Conservation (phyloP, 1,140 invertebrate genomes). For the Panagrolaimus sp. region DNA sequence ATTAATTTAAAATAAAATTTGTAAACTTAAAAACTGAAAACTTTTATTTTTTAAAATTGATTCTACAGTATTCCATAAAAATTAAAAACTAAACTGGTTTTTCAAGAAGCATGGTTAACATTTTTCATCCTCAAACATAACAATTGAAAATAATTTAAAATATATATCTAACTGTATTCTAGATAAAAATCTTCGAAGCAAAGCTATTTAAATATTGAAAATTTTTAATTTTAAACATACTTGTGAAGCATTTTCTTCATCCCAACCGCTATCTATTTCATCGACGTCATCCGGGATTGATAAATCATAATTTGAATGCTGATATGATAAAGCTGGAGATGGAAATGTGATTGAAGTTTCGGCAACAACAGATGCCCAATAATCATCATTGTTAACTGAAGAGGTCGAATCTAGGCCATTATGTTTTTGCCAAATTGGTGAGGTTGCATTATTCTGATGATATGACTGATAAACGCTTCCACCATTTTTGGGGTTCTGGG, state of each 20-base stretch:
- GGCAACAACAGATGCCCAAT: not conserved
- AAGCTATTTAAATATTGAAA: not conserved
- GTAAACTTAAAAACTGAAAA: too few species aligned
- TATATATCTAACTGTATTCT: too few species aligned
- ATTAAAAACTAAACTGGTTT: too few species aligned
- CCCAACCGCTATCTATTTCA: constrained; percentile 11
- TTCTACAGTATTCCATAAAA: too few species aligned
- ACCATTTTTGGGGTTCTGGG: not conserved
- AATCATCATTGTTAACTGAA: not conserved
- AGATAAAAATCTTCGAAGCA: too few species aligned
- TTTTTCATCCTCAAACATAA: too few species aligned
- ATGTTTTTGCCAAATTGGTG: not conserved
- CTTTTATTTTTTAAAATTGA: too few species aligned
- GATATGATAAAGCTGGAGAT: not conserved
- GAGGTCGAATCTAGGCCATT: not conserved
- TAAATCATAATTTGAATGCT: not conserved
- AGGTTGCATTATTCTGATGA: not conserved
- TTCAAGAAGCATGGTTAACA: too few species aligned
- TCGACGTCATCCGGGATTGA: not conserved
- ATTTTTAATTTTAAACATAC: not conserved
- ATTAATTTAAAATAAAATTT: too few species aligned
- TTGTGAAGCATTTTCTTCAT: not conserved
- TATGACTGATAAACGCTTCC: not conserved
- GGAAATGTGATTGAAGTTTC: constrained; percentile 2
- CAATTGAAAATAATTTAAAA: too few species aligned